Base-by-base conservation (phyloP, 2,113 vertebrate species). In the Patagioenas fasciata region DNA sequence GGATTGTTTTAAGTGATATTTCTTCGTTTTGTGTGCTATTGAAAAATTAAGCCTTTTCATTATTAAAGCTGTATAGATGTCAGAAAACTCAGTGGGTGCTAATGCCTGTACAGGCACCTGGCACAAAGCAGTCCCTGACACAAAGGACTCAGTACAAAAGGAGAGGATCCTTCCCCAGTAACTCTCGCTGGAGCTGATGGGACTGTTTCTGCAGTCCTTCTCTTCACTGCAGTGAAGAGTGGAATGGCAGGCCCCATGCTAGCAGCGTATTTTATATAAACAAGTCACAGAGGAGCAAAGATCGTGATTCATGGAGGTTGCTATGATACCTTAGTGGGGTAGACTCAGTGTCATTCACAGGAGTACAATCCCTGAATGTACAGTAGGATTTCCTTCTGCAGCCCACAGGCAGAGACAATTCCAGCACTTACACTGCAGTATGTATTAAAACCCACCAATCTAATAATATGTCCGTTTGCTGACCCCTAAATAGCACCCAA, bases 221-320 rank as follows among this genome's bases (percentile, higher is more conserved):
- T 80, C 31, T 75, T 80, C 17, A 28, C 64, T 83, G 19, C 2
- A 1, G 17, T 34, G 19, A 85, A 56, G 32, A 80, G 40, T 54
- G 36, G 47, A 92, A 94, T 62, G 31, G n/a, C 61, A 89, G 44
- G 34, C 48, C 28, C 44, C 54, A 70, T 1, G 4, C 32, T 64
- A 69, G 34, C 42, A 31, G 28, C 62, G 29, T 2, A 57, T 78
- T 95, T 84, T 40, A 7, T 40, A 86, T 44, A 88, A 92, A 72
- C 69, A 67, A 92, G 65, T 60, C 69, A 88, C 38, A 64, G 88
- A 72, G 65, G 67, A 94, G 88, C 72, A 93, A 74, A 82, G 71
- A 88, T 60, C 0, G 0, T 90, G 56, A 71, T 64, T 85, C 83
- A 72, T 26, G 23, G 38, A 78, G 61, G 83, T 95, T 96, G 85